Evolutionary conservation across 2,888 invertebrate species (phyloP).

Genomic region (Alloscopus bannaensis): DNA sequence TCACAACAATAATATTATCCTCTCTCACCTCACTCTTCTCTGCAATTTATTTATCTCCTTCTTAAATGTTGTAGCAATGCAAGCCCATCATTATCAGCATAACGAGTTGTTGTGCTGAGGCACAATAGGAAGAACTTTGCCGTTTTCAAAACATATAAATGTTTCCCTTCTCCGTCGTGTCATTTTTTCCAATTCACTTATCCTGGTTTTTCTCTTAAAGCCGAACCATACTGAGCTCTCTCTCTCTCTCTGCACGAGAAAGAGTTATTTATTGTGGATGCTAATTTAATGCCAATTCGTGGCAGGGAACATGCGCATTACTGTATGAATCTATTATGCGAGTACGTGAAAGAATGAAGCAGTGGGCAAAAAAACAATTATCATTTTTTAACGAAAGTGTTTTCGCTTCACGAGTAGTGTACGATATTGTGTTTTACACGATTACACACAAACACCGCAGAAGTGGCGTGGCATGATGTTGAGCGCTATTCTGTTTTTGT

Average conservation of each 20-base stretch:
- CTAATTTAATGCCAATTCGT: conserved; percentile 19
- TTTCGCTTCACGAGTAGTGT: neutral
- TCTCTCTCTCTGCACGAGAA: neutral
- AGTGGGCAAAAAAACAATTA: neutral
- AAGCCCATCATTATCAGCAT: neutral
- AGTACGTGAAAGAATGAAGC: conserved; percentile 13
- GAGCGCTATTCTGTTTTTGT: no score
- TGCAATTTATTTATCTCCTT: neutral
- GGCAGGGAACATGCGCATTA: conserved; percentile 24
- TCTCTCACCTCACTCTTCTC: neutral
- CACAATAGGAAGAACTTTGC: no score
- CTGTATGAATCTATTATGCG: conserved; percentile 1
- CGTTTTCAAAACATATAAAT: no score
- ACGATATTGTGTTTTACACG: neutral
- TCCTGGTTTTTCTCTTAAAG: neutral
- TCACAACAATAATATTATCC: neutral
- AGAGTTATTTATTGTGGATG: conserved; percentile 11
- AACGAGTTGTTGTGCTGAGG: no score
- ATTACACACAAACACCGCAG: neutral
- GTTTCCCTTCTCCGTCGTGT: no score
- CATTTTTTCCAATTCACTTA: no score
- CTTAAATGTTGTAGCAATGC: neutral
- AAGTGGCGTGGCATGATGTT: no score
- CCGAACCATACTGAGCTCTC: neutral
- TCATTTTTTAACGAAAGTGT: neutral